Base-by-base conservation (phyloP, 2,888 invertebrate species). In the Rhingia rostrata region DNA sequence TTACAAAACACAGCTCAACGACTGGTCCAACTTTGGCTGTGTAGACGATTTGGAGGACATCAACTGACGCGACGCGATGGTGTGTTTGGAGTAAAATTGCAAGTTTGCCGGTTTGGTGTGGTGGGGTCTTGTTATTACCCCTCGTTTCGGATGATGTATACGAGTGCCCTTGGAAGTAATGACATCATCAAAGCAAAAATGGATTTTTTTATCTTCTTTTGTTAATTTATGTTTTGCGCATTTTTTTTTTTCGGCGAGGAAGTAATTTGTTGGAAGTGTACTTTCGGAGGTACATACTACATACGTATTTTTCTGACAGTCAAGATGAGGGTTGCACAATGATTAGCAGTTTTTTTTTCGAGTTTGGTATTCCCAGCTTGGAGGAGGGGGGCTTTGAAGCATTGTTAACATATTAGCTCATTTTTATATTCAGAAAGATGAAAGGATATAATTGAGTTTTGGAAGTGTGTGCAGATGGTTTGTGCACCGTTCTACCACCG, bases 241-340 rank as follows among this genome's bases (percentile, higher is more conserved):
- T 45, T 56, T n/a, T 32, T 49, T 64, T 45, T 58, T 56, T 58
- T 56, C 22, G 14, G 39, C 41, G 64, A 37, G 80, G 70, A 70
- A 70, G 64, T 70, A 70, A 75, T 81, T 69, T 80, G 54, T 49
- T 60, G 10, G 12, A 51, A 66, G 33, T 33, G 64, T 61, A n/a
- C 56, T 75, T 43, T 69, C 30, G 43, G 22, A 22, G 22, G 22
- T 22, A 49, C 49, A 56, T 67, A n/a, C n/a, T n/a, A n/a, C n/a
- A n/a, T n/a, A n/a, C n/a, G n/a, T n/a, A 67, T 67, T 58, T 69
- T 66, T 82, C 61, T 77, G 81, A 77, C 77, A 72, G 41, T 39
- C 45, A 37, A 49, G 83, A 83, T 41, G 73, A 83, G 83, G 83
- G 83, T 83, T 83, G 67, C 56, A 78, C n/a, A 53, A 47, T 58